Base-by-base conservation (phyloP, 2,113 vertebrate genomes). In the Atlantisia rogersi region DNA sequence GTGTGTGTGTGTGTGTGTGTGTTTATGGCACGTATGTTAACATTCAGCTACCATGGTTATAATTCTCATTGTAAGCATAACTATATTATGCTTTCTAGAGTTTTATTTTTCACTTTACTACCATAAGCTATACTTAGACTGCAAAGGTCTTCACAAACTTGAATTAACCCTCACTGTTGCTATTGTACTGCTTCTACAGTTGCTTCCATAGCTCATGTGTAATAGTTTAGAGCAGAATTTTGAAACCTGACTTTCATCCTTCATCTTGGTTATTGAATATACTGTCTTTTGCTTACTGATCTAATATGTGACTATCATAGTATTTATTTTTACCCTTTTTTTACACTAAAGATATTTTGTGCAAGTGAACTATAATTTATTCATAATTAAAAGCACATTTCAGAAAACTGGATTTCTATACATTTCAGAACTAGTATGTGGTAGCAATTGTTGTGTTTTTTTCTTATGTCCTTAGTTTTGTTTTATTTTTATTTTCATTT, bases 401-500 rank as follows among this genome's bases (percentile, higher is more conserved):
- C 31, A 62, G 44, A 67, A 84, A 89, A 56, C 12, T 13, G 11
- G 5, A 48, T 90, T 89, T 86, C 15, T 35, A 0, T 48, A 0
- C 74, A 14, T 81, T 75, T 86, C 42, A 82, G 22, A 87, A 58
- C 6, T 59, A 50, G 15, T 77, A 50, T 50, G 24, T 94, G 64
- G 44, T 92, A 95, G 74, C 12, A 79, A 53, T 60, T 62, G 69
- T 24, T 85, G 20, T 46, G 1, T 55, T 15, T 74, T 53, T 77
- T 88, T 50, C 48, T 80, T 75, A 84, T 44, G 68, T 90, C 29
- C 35, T 95, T 79, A 91, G 83, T 48, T 91, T 95, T 83, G 62
- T 93, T 96, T 97, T 82, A 20, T 78, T 86, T 88, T 59, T 46
- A 18, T 46, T 46, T 46, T 18, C 63, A 81, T 92, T 94, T 96